phyloP scores from a whole-genome alignment of 2,888 invertebrate species.

The Himalopsyche japonica region DNA sequence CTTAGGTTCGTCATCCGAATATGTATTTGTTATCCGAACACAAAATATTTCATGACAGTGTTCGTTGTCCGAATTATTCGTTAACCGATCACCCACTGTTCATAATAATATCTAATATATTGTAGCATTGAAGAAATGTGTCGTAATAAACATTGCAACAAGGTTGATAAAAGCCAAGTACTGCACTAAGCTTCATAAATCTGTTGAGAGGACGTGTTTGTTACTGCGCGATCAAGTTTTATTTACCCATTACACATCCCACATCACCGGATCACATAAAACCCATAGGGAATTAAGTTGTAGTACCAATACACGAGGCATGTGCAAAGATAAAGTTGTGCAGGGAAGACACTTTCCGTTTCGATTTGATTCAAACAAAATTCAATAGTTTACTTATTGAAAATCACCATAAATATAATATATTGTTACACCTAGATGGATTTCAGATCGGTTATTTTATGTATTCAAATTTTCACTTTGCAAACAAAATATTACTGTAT shows the following conservation, averaged over 20 bases:
- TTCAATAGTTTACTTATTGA: too few relatives aligned
- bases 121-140: not conserved
- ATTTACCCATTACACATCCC: slow-evolving; percentile 3
- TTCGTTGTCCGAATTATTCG: too few relatives aligned
- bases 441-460: too few relatives aligned
- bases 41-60: too few relatives aligned
- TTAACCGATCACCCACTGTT: too few relatives aligned
- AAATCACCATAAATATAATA: too few relatives aligned
- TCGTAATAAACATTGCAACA: slow-evolving; percentile 5
- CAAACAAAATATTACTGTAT: too few relatives aligned
- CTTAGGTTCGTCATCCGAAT: too few relatives aligned
- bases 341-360: not conserved
- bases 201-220: not conserved
- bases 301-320: not conserved
- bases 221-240: slow-evolving; percentile 3
- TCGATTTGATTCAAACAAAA: not conserved
- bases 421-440: too few relatives aligned
- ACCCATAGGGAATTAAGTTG: not conserved
- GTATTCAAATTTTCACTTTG: too few relatives aligned
- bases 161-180: slow-evolving; percentile 7
- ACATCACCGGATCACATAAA: not conserved
- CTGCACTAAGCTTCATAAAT: slow-evolving; percentile 7
- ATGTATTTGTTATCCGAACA: too few relatives aligned
- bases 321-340: not conserved
- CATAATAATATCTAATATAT: not conserved